These are phyloP conservation scores for Rhaphigaster nebulosa DNA, from an alignment of 2,888 invertebrate species.

Conservation along the genomic window DNA sequence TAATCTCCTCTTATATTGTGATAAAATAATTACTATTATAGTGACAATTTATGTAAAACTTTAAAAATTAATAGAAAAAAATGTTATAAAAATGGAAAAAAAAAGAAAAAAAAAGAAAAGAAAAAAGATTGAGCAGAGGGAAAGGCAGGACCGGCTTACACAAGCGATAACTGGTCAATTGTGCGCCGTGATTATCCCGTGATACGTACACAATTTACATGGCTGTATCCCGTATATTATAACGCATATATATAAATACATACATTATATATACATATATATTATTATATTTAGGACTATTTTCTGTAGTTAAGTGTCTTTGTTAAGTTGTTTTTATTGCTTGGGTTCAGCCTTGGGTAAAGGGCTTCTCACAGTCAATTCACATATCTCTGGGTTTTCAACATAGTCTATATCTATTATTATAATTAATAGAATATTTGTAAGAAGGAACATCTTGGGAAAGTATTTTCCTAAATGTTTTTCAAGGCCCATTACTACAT, in stretches of 20 bases:
- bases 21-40: constrained; percentile 63
- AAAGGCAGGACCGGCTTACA: constrained; percentile 63
- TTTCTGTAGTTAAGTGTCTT: constrained; percentile 64
- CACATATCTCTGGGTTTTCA: constrained; percentile 60
- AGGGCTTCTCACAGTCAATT: constrained; percentile 58
- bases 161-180: constrained; percentile 64
- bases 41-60: constrained; percentile 59
- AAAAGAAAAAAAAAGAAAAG: not conserved
- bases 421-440: constrained; percentile 43
- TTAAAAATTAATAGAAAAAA: constrained; percentile 59
- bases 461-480: constrained; percentile 50
- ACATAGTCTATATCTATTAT: constrained; percentile 57
- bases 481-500: constrained; percentile 23
- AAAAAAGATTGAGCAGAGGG: constrained; percentile 56
- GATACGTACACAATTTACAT: constrained; percentile 66
- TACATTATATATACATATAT: constrained; percentile 62
- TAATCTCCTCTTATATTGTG: constrained; percentile 64
- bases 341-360: constrained; percentile 54
- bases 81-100: constrained; percentile 56
- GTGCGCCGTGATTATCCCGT: constrained; percentile 64
- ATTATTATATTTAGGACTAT: constrained; percentile 63
- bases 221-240: constrained; percentile 65
- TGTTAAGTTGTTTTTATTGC: constrained; percentile 55
- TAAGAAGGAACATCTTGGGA: constrained; percentile 52
- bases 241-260: constrained; percentile 55